Base-by-base conservation (phyloP, 2,113 vertebrate genomes). In the Scytalopus superciliaris region DNA sequence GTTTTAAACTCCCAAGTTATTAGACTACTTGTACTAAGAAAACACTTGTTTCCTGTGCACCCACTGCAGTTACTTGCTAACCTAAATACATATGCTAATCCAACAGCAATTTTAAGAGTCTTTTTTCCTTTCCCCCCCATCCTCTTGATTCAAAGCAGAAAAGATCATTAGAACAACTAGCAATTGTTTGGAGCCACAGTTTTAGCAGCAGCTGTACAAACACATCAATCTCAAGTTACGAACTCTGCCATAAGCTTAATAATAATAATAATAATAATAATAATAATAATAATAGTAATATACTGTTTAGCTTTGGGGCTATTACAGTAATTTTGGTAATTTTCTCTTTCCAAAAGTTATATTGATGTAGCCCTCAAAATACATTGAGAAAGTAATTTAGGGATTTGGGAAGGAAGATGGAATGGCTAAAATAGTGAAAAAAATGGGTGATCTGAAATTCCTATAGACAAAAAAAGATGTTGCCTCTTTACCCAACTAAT, bases 181-280 rank as follows among this genome's bases (percentile, higher is more conserved):
- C 15, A 19, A 93, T 85, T 95, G 93, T 96, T 92, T 92, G 86
- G 69, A 96, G 64, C 68, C 88, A 84, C 83, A 90, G 93, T 92
- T 90, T 93, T 70, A 95, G 85, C 82, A 95, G 84, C 96, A 96
- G 94, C 95, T 97, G 95, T 96, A 88, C 83, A 97, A 97, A 97
- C 92, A 97, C 79, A 88, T 86, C 93, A 80, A 93, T 90, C 83
- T 92, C 53, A 74, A 84, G 76, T 67, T 69, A 89, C 92, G 94
- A 96, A 94, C 75, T 93, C 76, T 95, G 95, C 88, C 96, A 77
- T 64, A 44, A 89, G 55, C 92, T 77, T 78, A 69, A 85, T 76
- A 91, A 85, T 80, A 95, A 67, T 72, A 91, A 89, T 77, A 84
- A 90, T 83, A 76, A n/a, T n/a, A n/a, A n/a, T n/a, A n/a, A n/a